These are phyloP conservation scores for Cheilosia vulpina DNA, from an alignment of 2,888 invertebrate genomes.

Conservation along the genomic window DNA sequence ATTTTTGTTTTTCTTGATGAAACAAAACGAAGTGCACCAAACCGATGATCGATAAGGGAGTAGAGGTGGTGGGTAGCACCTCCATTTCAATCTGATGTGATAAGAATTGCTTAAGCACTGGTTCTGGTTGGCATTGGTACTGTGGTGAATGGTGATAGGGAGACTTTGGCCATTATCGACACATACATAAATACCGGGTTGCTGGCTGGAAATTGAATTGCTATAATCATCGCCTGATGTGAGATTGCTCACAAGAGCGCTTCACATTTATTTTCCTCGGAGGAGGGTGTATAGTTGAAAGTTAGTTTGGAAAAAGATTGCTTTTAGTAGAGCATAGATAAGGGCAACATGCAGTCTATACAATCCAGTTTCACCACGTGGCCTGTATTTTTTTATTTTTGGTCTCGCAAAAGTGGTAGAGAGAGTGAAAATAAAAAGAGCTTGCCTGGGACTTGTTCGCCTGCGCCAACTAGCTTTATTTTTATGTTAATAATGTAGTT, in stretches of 20 bases:
- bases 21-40: neutral
- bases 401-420: neutral
- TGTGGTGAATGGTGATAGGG: slow-evolving; percentile 16
- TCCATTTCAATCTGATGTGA: slow-evolving; percentile 20
- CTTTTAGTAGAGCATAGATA: neutral
- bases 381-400: slow-evolving; percentile 16
- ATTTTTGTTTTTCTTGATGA: neutral
- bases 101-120: slow-evolving; percentile 21
- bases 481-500: neutral
- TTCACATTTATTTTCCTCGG: neutral
- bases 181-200: slow-evolving; percentile 48
- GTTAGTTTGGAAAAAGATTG: neutral
- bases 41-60: slow-evolving; percentile 27
- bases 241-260: neutral
- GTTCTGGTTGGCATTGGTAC: slow-evolving; percentile 1
- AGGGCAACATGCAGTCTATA: slow-evolving; percentile 15
- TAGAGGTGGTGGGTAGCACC: slow-evolving; percentile 14
- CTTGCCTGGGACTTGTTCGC: slow-evolving; percentile 37
- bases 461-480: slow-evolving; percentile 34
- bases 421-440: slow-evolving; percentile 14
- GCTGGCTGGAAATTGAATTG: neutral
- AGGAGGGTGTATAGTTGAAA: neutral
- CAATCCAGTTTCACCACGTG: slow-evolving; percentile 64
- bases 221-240: slow-evolving; percentile 29
- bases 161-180: slow-evolving; percentile 41